Percentiles rank a stretch among this genome's conserved stretches.
phyloP scores from a whole-genome alignment of 2,888 invertebrate genomes.

The Teleogryllus oceanicus region DNA sequence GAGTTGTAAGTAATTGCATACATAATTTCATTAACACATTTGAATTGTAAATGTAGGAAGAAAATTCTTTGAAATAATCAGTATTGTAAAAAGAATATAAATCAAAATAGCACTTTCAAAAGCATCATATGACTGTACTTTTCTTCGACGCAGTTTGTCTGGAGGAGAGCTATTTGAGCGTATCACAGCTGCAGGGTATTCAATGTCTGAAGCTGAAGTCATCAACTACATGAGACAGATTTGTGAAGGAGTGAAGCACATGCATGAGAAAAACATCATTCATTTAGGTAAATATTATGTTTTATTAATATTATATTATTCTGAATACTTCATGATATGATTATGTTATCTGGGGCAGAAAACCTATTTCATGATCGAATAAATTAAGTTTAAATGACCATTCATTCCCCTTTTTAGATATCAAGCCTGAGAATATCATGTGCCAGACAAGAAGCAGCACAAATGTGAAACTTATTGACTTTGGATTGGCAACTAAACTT shows the following conservation, averaged over 20 bases:
- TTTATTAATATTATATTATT: not conserved
- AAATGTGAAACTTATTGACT: slow-evolving; percentile 97
- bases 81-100: too few relatives aligned
- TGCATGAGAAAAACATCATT: slow-evolving; percentile 99
- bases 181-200: slow-evolving; percentile 96
- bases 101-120: not conserved
- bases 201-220: slow-evolving; percentile 98
- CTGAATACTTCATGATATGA: not conserved
- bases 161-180: slow-evolving; percentile 99
- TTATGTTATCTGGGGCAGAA: not conserved
- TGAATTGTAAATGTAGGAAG: not conserved
- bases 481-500: slow-evolving; percentile 96
- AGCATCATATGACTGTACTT: not conserved
- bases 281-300: slow-evolving; percentile 64
- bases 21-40: not conserved
- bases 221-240: slow-evolving; percentile 99
- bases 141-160: slow-evolving; percentile 67
- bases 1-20: slow-evolving; percentile 80
- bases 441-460: slow-evolving; percentile 94
- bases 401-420: slow-evolving; percentile 53
- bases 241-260: slow-evolving; percentile 94
- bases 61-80: not conserved
- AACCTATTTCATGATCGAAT: slow-evolving; percentile 18
- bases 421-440: slow-evolving; percentile 99
- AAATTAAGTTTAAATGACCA: slow-evolving; percentile 22